Conservation (phyloP, 2,888 invertebrate species). For the Acholoe squamosa region DNA sequence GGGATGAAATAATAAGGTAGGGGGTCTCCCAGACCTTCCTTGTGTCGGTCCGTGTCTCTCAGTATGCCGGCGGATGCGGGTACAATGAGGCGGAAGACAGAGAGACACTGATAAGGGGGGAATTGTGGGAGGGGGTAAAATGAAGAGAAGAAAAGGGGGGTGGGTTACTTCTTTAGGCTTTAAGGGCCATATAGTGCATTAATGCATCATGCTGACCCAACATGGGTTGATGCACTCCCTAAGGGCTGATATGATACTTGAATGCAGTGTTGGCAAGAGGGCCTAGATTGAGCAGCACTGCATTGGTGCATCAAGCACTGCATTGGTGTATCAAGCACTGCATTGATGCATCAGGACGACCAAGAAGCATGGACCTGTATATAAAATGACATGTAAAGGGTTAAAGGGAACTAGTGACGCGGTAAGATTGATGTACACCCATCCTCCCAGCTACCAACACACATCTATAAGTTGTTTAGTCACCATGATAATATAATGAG, state of each 20-base stretch:
- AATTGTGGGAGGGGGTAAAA: background rate
- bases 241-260: too few relatives aligned
- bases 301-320: too few relatives aligned
- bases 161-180: too few relatives aligned
- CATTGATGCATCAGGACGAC: too few relatives aligned
- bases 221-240: too few relatives aligned
- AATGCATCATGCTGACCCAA: background rate
- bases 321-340: too few relatives aligned
- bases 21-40: background rate
- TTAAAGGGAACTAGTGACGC: background rate
- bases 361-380: too few relatives aligned
- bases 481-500: background rate
- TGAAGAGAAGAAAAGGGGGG: background rate
- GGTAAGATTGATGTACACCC: background rate
- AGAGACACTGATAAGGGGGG: background rate
- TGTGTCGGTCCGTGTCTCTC: background rate
- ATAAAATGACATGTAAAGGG: too few relatives aligned
- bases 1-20: background rate
- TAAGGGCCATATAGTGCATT: too few relatives aligned
- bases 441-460: background rate
- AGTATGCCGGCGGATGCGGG: slow-evolving; percentile 10
- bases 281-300: too few relatives aligned
- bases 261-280: too few relatives aligned
- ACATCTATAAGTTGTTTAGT: background rate
- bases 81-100: background rate